Conservation (phyloP, 1,140 invertebrate species). For the Philaenus spumarius region DNA sequence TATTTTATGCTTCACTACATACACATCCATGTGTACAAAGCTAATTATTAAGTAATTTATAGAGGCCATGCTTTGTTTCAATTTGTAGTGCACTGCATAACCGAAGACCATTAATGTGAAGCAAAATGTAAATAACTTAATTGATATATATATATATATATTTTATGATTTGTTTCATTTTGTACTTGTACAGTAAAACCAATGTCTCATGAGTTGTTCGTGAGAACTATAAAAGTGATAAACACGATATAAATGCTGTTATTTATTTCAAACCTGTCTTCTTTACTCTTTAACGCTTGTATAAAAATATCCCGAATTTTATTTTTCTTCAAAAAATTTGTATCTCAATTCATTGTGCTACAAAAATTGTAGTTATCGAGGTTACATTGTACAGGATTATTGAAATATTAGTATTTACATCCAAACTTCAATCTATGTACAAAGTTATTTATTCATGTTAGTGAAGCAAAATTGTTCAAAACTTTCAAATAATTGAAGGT, state of each 20-base stretch:
- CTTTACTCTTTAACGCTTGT: too few species aligned
- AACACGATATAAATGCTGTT: slow-evolving; percentile 4
- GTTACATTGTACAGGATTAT: too few species aligned
- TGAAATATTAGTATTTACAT: too few species aligned
- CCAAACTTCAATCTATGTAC: too few species aligned
- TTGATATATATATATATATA: slow-evolving; percentile 16
- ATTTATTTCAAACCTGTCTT: slow-evolving; percentile 5
- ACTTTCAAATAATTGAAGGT: too few species aligned
- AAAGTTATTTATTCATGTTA: too few species aligned
- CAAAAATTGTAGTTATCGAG: too few species aligned
- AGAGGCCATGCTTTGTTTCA: slow-evolving; percentile 8
- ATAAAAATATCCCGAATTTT: too few species aligned
- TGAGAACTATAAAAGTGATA: slow-evolving; percentile 10
- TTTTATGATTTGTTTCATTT: slow-evolving; percentile 19
- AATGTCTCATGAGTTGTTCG: slow-evolving; percentile 4
- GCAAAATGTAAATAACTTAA: slow-evolving; percentile 9
- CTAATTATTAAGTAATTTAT: slow-evolving; percentile 4
- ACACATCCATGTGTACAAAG: not conserved
- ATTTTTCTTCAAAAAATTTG: too few species aligned
- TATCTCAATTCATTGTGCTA: too few species aligned
- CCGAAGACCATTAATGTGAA: not conserved
- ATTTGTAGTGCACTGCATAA: slow-evolving; percentile 5
- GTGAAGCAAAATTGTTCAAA: too few species aligned
- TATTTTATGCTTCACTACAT: slow-evolving; percentile 4
- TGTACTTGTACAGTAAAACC: slow-evolving; percentile 13